Evolutionary conservation across 2,888 invertebrate species (phyloP), one percentile per base, ranked within the genome.

Genomic region (Lumbricus terrestris): DNA sequence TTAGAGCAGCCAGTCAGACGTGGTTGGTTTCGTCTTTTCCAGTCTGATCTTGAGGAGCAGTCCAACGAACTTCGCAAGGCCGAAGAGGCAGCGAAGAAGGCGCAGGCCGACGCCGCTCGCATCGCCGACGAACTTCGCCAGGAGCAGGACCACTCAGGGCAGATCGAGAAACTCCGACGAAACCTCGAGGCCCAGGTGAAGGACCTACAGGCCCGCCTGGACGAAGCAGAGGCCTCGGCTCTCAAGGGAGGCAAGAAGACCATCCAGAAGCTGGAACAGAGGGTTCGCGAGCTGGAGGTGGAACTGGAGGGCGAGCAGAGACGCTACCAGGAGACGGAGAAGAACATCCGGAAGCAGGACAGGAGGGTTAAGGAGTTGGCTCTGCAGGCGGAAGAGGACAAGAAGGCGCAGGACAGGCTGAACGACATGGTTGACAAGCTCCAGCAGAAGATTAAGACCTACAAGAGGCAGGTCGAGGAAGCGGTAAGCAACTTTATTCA

Each of bases 391-490:
- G 99, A 99, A 95, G 99, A 99, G 96, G 99, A 99, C 96, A 98
- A 98, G 96, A 99, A 99, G 97, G 99, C 99, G 96, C 98, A 99
- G 96, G 98, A 99, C 95, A 98, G 99, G 95, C 98, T 99, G 97
- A 98, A 99, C 96, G 99, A 99, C 96, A 97, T 99, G 95, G 98
- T 99, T 94, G 99, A 99, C 96, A 99, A 99, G 96, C 97, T 99
- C 94, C 95, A 95, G 92, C 98, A 98, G 96, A 99, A 99, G 97
- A 98, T 99, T 97, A 99, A 99, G 97, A 98, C 98, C 94, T 99
- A 99, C 97, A 99, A 99, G 97, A 97, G 99, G 96, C 99, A 99
- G 96, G 98, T 99, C 95, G 99, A 99, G 95, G 99, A 99, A 96
- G 99, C 99, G 93, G 96, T 96, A 94, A 95, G 96, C 34, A 69